phyloP scores from a whole-genome alignment of 1,140 invertebrate species.

The Brachystomella parvula region DNA sequence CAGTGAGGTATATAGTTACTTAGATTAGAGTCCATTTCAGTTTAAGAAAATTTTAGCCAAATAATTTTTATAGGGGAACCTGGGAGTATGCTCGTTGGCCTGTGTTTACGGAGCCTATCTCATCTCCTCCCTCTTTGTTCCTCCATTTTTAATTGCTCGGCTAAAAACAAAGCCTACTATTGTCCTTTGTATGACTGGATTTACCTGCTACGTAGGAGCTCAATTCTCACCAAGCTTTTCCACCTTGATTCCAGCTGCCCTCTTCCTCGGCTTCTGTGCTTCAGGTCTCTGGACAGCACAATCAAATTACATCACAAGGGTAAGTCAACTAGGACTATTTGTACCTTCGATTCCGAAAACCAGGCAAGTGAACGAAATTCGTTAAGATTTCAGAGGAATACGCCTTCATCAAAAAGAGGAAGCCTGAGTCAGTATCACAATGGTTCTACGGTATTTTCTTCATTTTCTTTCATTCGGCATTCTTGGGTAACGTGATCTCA shows the following conservation, averaged over 20 bases:
- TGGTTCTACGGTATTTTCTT: constrained; percentile 97
- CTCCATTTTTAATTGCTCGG: constrained; percentile 74
- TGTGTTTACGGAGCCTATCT: constrained; percentile 53
- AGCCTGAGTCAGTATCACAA: constrained; percentile 81
- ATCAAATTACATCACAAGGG: constrained; percentile 85
- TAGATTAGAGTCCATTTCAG: no score
- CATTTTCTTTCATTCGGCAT: constrained; percentile 88
- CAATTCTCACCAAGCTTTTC: constrained; percentile 86
- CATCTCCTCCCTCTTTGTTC: constrained; percentile 87
- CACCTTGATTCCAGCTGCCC: constrained; percentile 80
- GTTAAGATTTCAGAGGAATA: constrained; percentile 76
- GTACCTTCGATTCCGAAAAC: constrained; percentile 46
- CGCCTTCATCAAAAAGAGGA: constrained; percentile 72
- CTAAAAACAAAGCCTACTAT: constrained; percentile 93
- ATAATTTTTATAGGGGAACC: not conserved
- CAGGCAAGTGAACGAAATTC: constrained; percentile 53
- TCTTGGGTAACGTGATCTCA: constrained; percentile 78
- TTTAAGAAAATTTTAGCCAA: no score
- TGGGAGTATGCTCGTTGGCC: not conserved
- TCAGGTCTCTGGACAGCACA: constrained; percentile 95
- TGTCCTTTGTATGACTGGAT: constrained; percentile 82
- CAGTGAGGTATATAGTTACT: no score
- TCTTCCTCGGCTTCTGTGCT: constrained; percentile 78
- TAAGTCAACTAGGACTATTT: constrained; percentile 42
- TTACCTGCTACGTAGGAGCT: constrained; percentile 83